Base-by-base conservation (phyloP, 2,888 invertebrate species). In the Tinea pellionella region DNA sequence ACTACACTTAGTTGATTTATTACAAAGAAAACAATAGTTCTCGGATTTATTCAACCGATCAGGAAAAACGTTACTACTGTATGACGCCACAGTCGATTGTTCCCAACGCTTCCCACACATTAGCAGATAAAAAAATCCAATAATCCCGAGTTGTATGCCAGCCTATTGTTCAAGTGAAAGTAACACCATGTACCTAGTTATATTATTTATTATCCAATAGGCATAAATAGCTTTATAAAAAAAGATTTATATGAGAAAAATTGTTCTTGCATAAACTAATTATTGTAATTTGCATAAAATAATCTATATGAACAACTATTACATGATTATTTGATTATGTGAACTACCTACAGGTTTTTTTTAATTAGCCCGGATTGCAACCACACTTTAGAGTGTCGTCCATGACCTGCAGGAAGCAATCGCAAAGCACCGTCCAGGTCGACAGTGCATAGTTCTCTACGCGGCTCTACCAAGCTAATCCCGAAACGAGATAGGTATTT, bases 101-200 rank as follows among this genome's bases (percentile, higher is more conserved):
- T 76, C 76, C 67, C 76, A 77, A 24, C 6, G n/a, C n/a, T 57
- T 57, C 32, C 29, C 57, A 57, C 32, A 30, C 15, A 15, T 32
- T 32, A n/a, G 32, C 13, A 19, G 57, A 19, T 32, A 57, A 57
- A 57, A 57, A 57, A 24, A 24, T 6, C 57, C 57, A 30, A 57
- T 57, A 57, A 24, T 57, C 24, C 18, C 30, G 24, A 19, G 6
- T 15, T n/a, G 19, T 7, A 29, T 57, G 57, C 57, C n/a, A 24
- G 32, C 13, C 30, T 32, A 81, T 80, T 77, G 75, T 77, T 65
- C 65, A 66, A 78, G 85, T 82, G 84, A 86, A 86, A 86, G 86
- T 84, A 32, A 13, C n/a, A 57, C 30, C 8, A 51, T 24, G 19
- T 29, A 55, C 12, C 1, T 24, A 55, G 24, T 2, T 51, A 15